A percentile compares a stretch with the other conserved stretches of the same genome.
These are phyloP conservation scores for Drosophila merina DNA, from an alignment of 2,888 invertebrate genomes.

Conservation along the genomic window DNA sequence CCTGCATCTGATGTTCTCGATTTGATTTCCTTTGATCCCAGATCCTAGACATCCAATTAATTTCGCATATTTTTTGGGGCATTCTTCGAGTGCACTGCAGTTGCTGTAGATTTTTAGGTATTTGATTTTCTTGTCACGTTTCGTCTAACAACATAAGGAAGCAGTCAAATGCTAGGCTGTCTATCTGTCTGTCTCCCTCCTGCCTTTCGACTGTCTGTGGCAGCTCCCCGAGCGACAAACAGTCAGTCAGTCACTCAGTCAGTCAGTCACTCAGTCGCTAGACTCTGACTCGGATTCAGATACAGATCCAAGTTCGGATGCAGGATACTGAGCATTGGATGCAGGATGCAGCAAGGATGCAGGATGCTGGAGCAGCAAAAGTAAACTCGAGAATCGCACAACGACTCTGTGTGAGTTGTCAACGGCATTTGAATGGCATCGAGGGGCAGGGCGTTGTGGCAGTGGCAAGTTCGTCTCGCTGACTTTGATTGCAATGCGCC, in stretches of 20 bases:
- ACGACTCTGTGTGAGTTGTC: slow-evolving; percentile 57
- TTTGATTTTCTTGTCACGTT: slow-evolving; percentile 81
- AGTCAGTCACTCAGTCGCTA: slow-evolving; percentile 29
- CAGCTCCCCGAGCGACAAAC: slow-evolving; percentile 52
- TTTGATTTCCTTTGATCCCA: too few species aligned
- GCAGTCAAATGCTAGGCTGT: slow-evolving; percentile 72
- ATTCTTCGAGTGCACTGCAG: slow-evolving; percentile 25
- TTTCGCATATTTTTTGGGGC: not conserved
- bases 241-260: slow-evolving; percentile 39
- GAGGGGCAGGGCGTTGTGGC: slow-evolving; percentile 25
- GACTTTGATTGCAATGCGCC: slow-evolving; percentile 78
- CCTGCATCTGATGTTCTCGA: too few species aligned
- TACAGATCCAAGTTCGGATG: slow-evolving; percentile 11
- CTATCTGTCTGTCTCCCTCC: slow-evolving; percentile 3
- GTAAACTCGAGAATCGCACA: not conserved
- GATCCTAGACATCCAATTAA: too few species aligned
- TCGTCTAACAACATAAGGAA: slow-evolving; percentile 80
- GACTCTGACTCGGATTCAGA: slow-evolving; percentile 1
- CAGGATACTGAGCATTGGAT: not conserved
- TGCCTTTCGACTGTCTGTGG: not conserved
- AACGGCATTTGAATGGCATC: slow-evolving; percentile 75
- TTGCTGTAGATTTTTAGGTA: slow-evolving; percentile 71
- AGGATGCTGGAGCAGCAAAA: not conserved
- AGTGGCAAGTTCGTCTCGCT: slow-evolving; percentile 61
- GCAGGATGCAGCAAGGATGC: not conserved